Evolutionary conservation across 2,888 invertebrate species (phyloP).

Genomic region (Drosophila phalerata): DNA sequence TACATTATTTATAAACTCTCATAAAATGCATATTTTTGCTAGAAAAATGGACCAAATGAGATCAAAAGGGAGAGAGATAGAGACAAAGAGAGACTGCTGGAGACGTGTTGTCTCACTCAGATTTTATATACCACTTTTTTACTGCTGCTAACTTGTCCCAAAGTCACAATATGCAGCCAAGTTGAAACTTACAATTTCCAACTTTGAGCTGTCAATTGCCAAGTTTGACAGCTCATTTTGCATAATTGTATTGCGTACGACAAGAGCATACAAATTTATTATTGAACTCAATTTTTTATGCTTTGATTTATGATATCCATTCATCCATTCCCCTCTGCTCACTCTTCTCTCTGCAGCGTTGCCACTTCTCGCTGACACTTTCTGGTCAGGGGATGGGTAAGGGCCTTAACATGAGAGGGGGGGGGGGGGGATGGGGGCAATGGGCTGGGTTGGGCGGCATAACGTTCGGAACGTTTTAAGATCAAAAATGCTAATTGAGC

Average conservation of each 20-base stretch:
- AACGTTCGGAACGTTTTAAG: slow-evolving; percentile 57
- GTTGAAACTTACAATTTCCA: slow-evolving; percentile 46
- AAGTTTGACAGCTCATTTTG: slow-evolving; percentile 76
- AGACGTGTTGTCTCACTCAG: slow-evolving; percentile 1
- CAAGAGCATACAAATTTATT: slow-evolving; percentile 74
- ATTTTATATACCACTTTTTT: not conserved
- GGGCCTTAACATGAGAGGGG: not conserved
- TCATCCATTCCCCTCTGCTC: slow-evolving; percentile 15
- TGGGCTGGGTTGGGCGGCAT: slow-evolving; percentile 42
- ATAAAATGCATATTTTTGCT: too few relatives aligned
- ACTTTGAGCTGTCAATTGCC: slow-evolving; percentile 67
- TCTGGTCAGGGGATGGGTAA: not conserved
- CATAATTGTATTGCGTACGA: slow-evolving; percentile 65
- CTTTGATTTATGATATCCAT: slow-evolving; percentile 75
- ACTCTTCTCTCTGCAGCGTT: not conserved
- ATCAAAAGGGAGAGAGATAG: too few relatives aligned
- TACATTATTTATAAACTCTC: too few relatives aligned
- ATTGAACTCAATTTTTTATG: slow-evolving; percentile 75
- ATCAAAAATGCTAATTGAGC: slow-evolving; percentile 80
- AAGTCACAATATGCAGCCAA: slow-evolving; percentile 18
- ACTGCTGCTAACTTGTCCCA: slow-evolving; percentile 4
- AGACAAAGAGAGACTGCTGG: too few relatives aligned
- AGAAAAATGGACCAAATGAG: too few relatives aligned
- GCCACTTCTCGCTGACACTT: not conserved
- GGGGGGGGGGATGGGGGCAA: not conserved